Evolutionary conservation across 2,113 vertebrate genomes (phyloP).

Genomic region (Aptenodytes forsteri): DNA sequence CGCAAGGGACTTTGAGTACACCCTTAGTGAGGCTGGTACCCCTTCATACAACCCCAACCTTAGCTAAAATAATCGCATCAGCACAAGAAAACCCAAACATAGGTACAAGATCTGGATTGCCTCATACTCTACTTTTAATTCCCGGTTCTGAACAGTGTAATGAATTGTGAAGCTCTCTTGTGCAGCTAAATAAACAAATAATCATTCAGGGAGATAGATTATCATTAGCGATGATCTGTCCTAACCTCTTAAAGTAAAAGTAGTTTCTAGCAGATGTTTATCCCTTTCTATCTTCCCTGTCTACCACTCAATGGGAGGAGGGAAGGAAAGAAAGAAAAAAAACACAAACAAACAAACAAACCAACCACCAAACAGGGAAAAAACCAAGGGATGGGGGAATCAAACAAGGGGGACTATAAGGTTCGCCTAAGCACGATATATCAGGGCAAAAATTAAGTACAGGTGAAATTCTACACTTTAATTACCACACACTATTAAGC

Average conservation of each 20-base stretch:
- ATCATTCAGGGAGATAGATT: neutral
- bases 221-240: neutral
- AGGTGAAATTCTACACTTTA: constrained; percentile 56
- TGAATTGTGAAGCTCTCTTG: neutral
- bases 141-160: neutral
- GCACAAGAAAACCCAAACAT: neutral
- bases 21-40: neutral
- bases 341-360: neutral
- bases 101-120: neutral
- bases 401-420: neutral
- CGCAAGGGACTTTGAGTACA: neutral
- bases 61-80: neutral
- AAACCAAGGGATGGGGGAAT: too few relatives aligned
- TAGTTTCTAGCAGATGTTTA: neutral
- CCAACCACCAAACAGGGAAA: neutral
- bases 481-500: constrained; percentile 38
- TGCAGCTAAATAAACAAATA: neutral
- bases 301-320: neutral
- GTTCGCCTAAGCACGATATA: neutral
- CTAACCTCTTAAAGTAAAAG: neutral
- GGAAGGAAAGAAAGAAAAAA: neutral
- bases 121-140: neutral
- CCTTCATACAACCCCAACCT: neutral
- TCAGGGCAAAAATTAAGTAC: neutral
- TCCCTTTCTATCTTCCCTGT: neutral